These are phyloP conservation scores for Amazona vittata DNA, from an alignment of 2,113 vertebrate species.

Conservation along the genomic window DNA sequence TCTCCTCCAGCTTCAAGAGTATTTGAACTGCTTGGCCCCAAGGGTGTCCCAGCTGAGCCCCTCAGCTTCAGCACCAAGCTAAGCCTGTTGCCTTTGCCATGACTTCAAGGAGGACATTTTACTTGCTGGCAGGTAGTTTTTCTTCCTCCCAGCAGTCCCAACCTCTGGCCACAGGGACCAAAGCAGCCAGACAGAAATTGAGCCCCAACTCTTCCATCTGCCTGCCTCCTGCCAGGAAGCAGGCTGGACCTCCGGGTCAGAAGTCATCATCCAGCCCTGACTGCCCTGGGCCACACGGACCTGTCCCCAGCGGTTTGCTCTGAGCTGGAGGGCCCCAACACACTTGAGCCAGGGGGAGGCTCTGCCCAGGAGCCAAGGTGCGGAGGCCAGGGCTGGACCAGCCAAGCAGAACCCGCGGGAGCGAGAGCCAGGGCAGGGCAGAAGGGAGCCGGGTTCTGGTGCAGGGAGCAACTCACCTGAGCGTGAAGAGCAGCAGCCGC, in stretches of 20 bases:
- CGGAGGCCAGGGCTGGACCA: not conserved
- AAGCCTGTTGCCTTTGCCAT: fast-evolving
- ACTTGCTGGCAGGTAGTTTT: not conserved
- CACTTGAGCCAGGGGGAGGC: not conserved
- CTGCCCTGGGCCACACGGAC: fast-evolving
- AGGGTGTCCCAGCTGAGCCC: not conserved
- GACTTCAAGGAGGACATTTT: not conserved
- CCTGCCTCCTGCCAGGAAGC: not conserved
- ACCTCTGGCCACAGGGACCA: fast-evolving
- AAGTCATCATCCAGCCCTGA: not conserved
- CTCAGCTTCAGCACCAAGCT: not conserved
- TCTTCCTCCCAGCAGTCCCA: not conserved
- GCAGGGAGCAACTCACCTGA: constrained; percentile 81
- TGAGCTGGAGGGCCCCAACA: not conserved
- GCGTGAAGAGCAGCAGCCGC: constrained; percentile 93
- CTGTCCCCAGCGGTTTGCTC: fast-evolving
- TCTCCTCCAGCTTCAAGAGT: not conserved
- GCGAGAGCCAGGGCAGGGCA: fast-evolving
- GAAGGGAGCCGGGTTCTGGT: not conserved
- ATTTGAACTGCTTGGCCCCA: not conserved
- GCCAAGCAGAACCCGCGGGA: not conserved
- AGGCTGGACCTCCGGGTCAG: not conserved
- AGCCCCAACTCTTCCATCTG: not conserved
- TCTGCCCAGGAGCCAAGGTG: not conserved
- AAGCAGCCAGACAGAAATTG: not conserved